These are phyloP conservation scores for Clangula hyemalis DNA, from an alignment of 2,797 vertebrate species.

Conservation along the genomic window DNA sequence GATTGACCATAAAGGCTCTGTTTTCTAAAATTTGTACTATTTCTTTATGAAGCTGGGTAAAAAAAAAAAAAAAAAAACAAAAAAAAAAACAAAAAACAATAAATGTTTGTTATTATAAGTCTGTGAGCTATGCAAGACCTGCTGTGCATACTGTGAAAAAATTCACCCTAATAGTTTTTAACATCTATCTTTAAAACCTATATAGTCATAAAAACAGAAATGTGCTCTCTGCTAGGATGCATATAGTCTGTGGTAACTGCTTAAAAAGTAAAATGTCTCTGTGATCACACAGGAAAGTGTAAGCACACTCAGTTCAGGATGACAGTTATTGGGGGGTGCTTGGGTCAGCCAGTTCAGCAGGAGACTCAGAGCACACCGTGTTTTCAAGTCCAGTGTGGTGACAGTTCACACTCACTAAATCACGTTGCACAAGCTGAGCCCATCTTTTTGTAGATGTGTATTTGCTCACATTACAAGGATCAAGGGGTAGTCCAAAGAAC, in stretches of 20 bases:
- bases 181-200: background rate
- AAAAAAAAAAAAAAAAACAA: background rate
- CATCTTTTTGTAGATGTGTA: background rate
- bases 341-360: background rate
- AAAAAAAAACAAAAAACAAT: background rate
- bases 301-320: background rate
- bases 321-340: background rate
- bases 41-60: background rate
- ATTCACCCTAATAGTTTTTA: background rate
- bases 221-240: background rate
- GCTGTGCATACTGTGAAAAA: background rate
- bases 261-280: background rate
- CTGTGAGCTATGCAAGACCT: background rate
- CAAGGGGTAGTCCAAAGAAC: background rate
- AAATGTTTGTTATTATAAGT: background rate
- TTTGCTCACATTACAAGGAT: background rate
- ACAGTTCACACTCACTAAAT: background rate
- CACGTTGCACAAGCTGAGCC: fast-evolving
- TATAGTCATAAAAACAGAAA: background rate
- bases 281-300: background rate
- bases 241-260: background rate
- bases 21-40: background rate
- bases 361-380: background rate
- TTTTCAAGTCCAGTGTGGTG: background rate
- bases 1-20: background rate